Evolutionary conservation across 2,797 vertebrate genomes (phyloP), one percentile per base, ranked within the genome.

Genomic region (Silurus lanzhouensis): DNA sequence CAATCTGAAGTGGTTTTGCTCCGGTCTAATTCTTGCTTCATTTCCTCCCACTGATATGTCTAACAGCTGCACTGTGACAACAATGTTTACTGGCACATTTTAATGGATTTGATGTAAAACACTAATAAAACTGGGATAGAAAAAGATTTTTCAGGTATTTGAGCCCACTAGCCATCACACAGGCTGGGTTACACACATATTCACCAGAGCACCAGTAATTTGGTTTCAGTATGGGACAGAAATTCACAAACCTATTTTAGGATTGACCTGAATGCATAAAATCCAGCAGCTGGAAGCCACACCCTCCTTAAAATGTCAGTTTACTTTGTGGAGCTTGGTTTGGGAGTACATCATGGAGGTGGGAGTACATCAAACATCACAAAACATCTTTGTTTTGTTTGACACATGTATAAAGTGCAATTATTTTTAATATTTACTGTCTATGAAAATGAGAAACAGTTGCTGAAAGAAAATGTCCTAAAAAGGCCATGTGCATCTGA

Each of bases 21-120:
- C 84, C 31, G 79, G 13, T 83, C 82, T 82, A 68, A 67, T 83
- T 85, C 7, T 84, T 52, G 48, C 61, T 82, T 86, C 25, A 71
- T 78, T 86, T 78, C 80, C 75, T 83, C 68, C 55, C 63, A 70
- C 38, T 70, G 67, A 84, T 57, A 88, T 83, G 88, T 88, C n/a
- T 71, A 88, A 88, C 88, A 91, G 88, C 87, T 90, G 89, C 76
- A 86, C 64, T 83, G 77, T 82, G 61, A 81, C n/a, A 57, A 38
- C 9, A 63, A 19, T n/a, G 81, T 85, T 77, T 82, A 83, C 77
- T 60, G 63, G 71, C 60, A 84, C 38, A 63, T 87, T 83, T 72
- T 83, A 75, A 86, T 83, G 64, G 74, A 68, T 78, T 85, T 27
- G 20, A 7, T 66, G 14, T 20, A 68, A 38, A 68, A 66, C 55